phyloP scores from a whole-genome alignment of 2,888 invertebrate species.

The Temnothorax unifasciatus region DNA sequence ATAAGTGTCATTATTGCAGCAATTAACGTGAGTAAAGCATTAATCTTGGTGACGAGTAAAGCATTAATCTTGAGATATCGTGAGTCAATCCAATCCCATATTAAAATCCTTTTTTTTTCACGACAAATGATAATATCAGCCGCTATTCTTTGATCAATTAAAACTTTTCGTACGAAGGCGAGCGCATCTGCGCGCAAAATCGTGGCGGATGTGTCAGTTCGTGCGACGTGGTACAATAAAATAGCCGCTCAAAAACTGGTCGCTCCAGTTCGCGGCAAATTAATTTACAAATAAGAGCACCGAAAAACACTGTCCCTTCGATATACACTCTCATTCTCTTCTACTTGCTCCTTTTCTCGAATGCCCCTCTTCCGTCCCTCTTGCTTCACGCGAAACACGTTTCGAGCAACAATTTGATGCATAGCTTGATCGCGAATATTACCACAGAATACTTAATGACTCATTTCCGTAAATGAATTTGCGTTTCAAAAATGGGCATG shows the following conservation, averaged over 20 bases:
- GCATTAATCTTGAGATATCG: neutral
- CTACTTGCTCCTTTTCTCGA: slow-evolving; percentile 15
- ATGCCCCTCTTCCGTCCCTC: neutral
- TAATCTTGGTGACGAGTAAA: neutral
- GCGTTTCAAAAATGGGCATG: slow-evolving; percentile 59
- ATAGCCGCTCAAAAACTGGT: slow-evolving; percentile 71
- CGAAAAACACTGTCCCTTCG: slow-evolving; percentile 58
- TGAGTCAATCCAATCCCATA: slow-evolving; percentile 12
- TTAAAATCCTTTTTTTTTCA: neutral
- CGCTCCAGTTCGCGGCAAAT: slow-evolving; percentile 69
- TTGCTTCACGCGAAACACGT: slow-evolving; percentile 56
- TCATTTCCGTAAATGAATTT: slow-evolving; percentile 64
- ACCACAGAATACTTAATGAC: slow-evolving; percentile 61
- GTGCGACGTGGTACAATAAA: slow-evolving; percentile 63
- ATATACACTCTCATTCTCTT: slow-evolving; percentile 66
- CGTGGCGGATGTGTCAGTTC: slow-evolving; percentile 62
- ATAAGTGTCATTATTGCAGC: neutral
- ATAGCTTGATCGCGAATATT: slow-evolving; percentile 61
- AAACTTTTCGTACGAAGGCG: slow-evolving; percentile 7
- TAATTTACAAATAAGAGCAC: slow-evolving; percentile 74
- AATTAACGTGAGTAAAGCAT: slow-evolving; percentile 1
- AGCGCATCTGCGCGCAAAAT: slow-evolving; percentile 48
- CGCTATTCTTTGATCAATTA: slow-evolving; percentile 32
- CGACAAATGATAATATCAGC: neutral
- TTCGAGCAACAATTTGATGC: slow-evolving; percentile 67